phyloP scores from a whole-genome alignment of 1,140 invertebrate genomes.

The Papilio dardanus region DNA sequence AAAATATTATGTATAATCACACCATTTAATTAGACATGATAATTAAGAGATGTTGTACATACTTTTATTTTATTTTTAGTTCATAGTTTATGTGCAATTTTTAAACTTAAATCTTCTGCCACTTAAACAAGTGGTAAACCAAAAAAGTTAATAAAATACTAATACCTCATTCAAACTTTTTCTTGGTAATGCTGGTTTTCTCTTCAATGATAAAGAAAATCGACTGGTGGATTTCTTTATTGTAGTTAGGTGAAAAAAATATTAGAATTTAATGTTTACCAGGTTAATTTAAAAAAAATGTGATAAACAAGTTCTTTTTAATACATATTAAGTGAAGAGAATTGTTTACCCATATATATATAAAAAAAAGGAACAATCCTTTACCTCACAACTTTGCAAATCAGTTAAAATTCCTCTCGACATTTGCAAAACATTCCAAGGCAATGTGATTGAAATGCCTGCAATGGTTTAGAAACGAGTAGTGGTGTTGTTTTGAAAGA shows the following conservation, averaged over 20 bases:
- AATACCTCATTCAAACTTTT: slow-evolving; percentile 5
- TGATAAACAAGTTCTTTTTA: too few relatives aligned
- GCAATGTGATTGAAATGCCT: too few relatives aligned
- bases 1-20: slow-evolving; percentile 35
- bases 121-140: not conserved
- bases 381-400: slow-evolving; percentile 59
- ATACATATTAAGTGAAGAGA: too few relatives aligned
- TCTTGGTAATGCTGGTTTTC: slow-evolving; percentile 31
- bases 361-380: slow-evolving; percentile 13
- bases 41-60: not conserved
- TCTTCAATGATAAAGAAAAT: slow-evolving; percentile 54
- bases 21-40: not conserved
- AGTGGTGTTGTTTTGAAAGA: too few relatives aligned
- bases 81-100: not conserved
- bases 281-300: not conserved
- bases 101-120: not conserved
- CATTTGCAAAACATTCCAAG: too few relatives aligned
- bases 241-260: slow-evolving; percentile 33
- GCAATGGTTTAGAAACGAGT: too few relatives aligned
- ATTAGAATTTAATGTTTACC: not conserved
- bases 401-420: slow-evolving; percentile 56
- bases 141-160: not conserved
- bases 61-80: not conserved
- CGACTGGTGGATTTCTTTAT: slow-evolving; percentile 53
- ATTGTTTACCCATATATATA: too few relatives aligned